phyloP scores from a whole-genome alignment of 2,888 invertebrate genomes.

The Deroplatys truncata region DNA sequence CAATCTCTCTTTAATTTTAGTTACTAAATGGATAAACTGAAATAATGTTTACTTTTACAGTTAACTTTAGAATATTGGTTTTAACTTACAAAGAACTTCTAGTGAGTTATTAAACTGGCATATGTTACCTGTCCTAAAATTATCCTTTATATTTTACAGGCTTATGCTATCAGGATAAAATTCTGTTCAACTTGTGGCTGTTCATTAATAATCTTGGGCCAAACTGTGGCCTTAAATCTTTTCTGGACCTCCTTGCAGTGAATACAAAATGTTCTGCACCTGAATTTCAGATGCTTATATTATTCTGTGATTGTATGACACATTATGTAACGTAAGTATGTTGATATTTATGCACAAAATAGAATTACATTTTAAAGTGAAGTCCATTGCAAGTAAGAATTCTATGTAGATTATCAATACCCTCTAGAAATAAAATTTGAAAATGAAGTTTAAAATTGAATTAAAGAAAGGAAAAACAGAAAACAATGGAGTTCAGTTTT shows the following conservation, averaged over 20 bases:
- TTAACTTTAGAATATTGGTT: too few species aligned
- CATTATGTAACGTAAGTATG: slow-evolving; percentile 89
- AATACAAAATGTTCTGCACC: slow-evolving; percentile 78
- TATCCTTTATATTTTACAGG: slow-evolving; percentile 52
- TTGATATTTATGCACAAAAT: neutral
- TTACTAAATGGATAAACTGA: too few species aligned
- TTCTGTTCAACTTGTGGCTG: slow-evolving; percentile 86
- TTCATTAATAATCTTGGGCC: slow-evolving; percentile 86
- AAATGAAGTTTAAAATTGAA: too few species aligned
- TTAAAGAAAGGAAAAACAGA: too few species aligned
- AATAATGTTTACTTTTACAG: too few species aligned
- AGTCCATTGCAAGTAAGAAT: too few species aligned
- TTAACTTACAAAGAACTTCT: too few species aligned
- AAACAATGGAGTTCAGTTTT: too few species aligned
- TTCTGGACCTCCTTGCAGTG: slow-evolving; percentile 76
- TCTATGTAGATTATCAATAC: too few species aligned
- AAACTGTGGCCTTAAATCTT: slow-evolving; percentile 82
- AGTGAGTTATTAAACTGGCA: too few species aligned
- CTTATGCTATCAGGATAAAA: slow-evolving; percentile 87
- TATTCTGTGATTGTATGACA: slow-evolving; percentile 93
- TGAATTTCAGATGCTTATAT: slow-evolving; percentile 87
- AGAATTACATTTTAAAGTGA: neutral
- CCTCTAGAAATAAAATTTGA: too few species aligned
- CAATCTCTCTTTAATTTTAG: too few species aligned
- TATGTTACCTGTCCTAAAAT: neutral